Base-by-base conservation (phyloP, 2,113 vertebrate genomes). In the Acanthisitta chloris region DNA sequence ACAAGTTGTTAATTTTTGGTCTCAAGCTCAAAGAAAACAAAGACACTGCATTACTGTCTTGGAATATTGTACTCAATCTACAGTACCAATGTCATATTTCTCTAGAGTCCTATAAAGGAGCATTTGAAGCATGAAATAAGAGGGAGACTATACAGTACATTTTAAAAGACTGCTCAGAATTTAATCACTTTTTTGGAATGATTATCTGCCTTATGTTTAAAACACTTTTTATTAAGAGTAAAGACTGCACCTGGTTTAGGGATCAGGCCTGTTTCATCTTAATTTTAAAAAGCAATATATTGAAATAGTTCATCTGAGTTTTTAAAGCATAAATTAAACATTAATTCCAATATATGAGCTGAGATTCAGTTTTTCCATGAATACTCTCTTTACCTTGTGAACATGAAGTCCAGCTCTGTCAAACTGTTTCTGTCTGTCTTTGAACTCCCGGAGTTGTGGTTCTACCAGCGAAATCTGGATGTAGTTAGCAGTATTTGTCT, bases 351-450 rank as follows among this genome's bases (percentile, higher is more conserved):
- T 52, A 4, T 17, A n/a, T 45, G 16, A 72, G 7, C 25, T 40
- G 24, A 90, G 43, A 83, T 73, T 74, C 25, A 57, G n/a, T 49
- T 93, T 91, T 61, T 40, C 36, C 42, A 55, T 29, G 0, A 81
- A 64, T 81, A 46, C 21, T 4, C 18, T 94, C 43, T 79, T 96
- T 98, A 98, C 98, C 98, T 98, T 98, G 48, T 97, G 20, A 74
- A 98, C 24, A 2, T 0, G 4, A 71, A 99, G 97, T 23, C 95
- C 90, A 16, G 38, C 54, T 46, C 81, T 93, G 86, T 43, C 72
- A 38, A 98, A 97, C 31, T 45, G 16, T 38, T 57, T 61, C 20
- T 45, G 24, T 89, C 9, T 94, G 10, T 97, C 20, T 28, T 88
- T 95, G 7, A 90, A 66, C 59, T 91, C 83, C 45, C 67, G 86